A percentile compares a stretch with the other conserved stretches of the same genome.
phyloP scores from a whole-genome alignment of 2,797 vertebrate species.

The Hafferia zeledoni region DNA sequence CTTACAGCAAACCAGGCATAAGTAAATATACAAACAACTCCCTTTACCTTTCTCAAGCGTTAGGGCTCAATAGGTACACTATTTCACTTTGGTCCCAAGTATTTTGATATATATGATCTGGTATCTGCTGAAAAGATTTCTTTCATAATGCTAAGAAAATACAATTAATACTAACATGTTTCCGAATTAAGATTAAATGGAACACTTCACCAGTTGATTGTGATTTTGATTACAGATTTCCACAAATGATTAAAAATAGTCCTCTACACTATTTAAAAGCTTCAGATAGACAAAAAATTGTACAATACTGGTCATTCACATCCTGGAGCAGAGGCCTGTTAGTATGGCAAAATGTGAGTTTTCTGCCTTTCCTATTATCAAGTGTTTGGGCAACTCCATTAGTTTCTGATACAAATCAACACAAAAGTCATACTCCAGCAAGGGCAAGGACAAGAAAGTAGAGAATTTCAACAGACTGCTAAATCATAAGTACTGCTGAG shows the following conservation, averaged over 20 bases:
- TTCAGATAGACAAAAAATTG: neutral
- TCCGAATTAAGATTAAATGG: neutral
- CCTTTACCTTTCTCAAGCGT: neutral
- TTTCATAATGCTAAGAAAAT: conserved; percentile 5
- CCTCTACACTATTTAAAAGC: neutral
- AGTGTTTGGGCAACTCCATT: neutral
- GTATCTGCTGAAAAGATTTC: neutral
- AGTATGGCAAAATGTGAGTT: neutral
- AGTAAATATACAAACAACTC: neutral
- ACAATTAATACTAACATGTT: neutral
- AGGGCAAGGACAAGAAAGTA: neutral
- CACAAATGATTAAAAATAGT: neutral
- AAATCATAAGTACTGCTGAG: neutral
- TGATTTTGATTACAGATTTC: conserved; percentile 27
- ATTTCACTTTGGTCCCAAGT: neutral
- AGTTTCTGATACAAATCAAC: neutral
- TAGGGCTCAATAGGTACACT: neutral
- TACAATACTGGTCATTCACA: neutral
- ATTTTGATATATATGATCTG: neutral
- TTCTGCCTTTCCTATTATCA: neutral
- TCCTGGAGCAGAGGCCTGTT: neutral
- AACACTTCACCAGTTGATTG: neutral
- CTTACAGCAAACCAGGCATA: neutral
- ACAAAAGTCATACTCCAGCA: neutral
- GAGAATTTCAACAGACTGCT: neutral